Percentiles rank a stretch among this genome's conserved stretches.
These are phyloP conservation scores for Thymelicus lineola DNA, from an alignment of 2,888 invertebrate species.

Conservation along the genomic window DNA sequence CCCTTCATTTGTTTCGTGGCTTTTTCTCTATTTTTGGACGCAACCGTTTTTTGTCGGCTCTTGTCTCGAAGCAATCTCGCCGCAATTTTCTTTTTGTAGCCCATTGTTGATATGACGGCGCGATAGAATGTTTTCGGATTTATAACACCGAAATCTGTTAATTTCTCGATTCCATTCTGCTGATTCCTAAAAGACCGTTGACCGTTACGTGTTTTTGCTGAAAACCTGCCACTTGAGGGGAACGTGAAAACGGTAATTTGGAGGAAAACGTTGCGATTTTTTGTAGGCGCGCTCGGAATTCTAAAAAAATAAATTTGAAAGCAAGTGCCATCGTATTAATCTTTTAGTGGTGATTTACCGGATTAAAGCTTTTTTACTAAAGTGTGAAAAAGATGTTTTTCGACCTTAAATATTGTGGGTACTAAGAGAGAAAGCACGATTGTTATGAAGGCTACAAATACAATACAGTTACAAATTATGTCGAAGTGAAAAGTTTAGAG, in stretches of 20 bases:
- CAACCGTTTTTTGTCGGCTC: constrained; percentile 66
- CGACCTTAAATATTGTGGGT: not conserved
- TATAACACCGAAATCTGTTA: constrained; percentile 58
- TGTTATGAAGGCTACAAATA: not conserved
- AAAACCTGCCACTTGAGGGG: constrained; percentile 6
- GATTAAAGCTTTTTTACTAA: constrained; percentile 3
- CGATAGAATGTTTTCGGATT: constrained; percentile 53
- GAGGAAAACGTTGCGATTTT: constrained; percentile 27
- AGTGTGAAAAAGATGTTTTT: not conserved
- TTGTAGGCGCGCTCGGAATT: constrained; percentile 12
- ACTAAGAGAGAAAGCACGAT: constrained; percentile 1
- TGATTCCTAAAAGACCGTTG: constrained; percentile 18
- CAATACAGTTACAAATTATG: not conserved
- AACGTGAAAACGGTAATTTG: constrained; percentile 35
- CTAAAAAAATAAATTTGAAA: constrained; percentile 31
- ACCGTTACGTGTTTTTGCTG: constrained; percentile 26
- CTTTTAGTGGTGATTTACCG: constrained; percentile 23
- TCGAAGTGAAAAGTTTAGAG: not conserved
- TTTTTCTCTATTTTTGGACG: constrained; percentile 56
- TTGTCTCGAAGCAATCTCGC: constrained; percentile 54
- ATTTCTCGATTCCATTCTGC: constrained; percentile 47
- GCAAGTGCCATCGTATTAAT: constrained; percentile 12
- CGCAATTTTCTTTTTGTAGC: constrained; percentile 51
- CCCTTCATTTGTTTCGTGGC: constrained; percentile 52
- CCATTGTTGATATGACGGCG: constrained; percentile 57